Evolutionary conservation across 2,797 vertebrate species (phyloP).

Genomic region (Periparus ater): DNA sequence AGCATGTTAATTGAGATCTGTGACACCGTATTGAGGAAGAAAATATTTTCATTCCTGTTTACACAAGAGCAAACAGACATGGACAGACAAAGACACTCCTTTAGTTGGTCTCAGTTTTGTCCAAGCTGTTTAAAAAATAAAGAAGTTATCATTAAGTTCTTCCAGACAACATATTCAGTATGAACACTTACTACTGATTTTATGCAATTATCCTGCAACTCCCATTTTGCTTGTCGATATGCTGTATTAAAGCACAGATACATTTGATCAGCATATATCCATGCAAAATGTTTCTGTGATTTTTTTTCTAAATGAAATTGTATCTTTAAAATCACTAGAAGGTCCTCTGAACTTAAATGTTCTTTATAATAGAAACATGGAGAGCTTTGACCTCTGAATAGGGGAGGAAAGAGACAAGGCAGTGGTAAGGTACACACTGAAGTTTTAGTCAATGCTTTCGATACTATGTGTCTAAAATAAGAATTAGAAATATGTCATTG

Average conservation of each 20-base stretch:
- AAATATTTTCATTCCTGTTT: background rate
- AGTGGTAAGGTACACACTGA: background rate
- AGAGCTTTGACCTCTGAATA: background rate
- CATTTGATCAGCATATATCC: background rate
- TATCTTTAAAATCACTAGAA: background rate
- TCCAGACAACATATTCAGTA: background rate
- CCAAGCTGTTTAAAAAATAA: conserved; percentile 14
- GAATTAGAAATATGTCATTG: background rate
- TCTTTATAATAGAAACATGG: background rate
- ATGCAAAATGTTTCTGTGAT: background rate
- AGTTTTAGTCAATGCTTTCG: background rate
- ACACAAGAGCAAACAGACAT: background rate
- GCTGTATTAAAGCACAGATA: background rate
- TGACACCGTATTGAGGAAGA: background rate
- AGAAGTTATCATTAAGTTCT: background rate
- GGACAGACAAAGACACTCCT: background rate
- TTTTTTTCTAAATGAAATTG: background rate
- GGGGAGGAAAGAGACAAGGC: background rate
- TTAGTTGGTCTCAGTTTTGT: background rate
- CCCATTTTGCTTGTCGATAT: background rate
- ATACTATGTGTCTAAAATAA: background rate
- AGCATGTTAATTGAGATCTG: background rate
- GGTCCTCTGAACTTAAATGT: background rate
- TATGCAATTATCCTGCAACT: background rate
- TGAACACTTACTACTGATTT: background rate